Conservation (phyloP, 2,113 vertebrate species). For the Mellivora capensis region DNA sequence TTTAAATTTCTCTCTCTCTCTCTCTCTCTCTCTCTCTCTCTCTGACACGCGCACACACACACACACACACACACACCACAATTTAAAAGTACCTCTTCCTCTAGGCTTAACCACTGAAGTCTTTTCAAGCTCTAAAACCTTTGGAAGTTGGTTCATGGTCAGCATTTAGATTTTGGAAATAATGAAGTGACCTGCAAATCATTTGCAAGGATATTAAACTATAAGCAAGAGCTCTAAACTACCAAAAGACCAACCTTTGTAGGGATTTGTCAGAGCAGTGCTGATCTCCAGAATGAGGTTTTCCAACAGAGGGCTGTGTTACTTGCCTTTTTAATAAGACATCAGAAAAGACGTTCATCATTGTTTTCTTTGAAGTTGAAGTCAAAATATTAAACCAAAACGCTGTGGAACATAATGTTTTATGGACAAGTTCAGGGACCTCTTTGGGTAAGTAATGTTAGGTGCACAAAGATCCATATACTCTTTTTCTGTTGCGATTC, state of each 20-base stretch:
- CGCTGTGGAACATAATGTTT: background rate
- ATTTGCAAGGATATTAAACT: slow-evolving; percentile 18
- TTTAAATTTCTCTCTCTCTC: background rate
- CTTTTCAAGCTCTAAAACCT: background rate
- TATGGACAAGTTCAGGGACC: background rate
- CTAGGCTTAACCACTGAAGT: background rate
- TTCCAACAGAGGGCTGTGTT: background rate
- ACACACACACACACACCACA: background rate
- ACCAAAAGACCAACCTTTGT: background rate
- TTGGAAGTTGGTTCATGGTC: background rate
- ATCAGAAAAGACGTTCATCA: background rate
- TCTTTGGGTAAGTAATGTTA: background rate
- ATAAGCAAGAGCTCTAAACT: background rate
- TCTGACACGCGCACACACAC: too few relatives aligned
- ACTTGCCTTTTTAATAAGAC: background rate
- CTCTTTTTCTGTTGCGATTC: slow-evolving; percentile 21
- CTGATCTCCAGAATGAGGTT: background rate
- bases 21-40: background rate
- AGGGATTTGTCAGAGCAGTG: background rate
- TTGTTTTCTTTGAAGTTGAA: slow-evolving; percentile 6
- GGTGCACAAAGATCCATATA: background rate
- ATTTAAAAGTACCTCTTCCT: background rate
- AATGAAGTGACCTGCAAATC: background rate
- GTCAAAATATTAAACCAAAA: background rate
- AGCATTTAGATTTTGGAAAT: slow-evolving; percentile 8